Evolutionary conservation across 2,797 vertebrate species (phyloP).

Genomic region (Sebastes hubbsi): DNA sequence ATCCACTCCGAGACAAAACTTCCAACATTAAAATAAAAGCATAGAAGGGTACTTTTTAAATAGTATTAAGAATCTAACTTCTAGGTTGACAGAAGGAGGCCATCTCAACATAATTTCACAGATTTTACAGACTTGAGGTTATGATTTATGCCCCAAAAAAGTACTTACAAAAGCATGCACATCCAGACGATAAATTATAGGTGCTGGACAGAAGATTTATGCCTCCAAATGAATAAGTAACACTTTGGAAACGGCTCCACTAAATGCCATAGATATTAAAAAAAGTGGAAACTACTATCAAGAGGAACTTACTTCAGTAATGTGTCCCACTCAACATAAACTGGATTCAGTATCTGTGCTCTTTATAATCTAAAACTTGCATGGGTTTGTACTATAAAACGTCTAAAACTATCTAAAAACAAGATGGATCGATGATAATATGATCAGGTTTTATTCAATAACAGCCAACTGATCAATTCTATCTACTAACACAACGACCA

Average conservation of each 20-base stretch:
- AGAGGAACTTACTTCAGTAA: background rate
- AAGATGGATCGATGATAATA: background rate
- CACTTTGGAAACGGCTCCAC: background rate
- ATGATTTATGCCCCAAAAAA: background rate
- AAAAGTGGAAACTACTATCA: background rate
- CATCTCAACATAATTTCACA: background rate
- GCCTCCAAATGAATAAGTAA: background rate
- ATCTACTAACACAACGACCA: background rate
- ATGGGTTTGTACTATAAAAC: background rate
- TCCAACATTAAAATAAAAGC: background rate
- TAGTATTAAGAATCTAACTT: background rate
- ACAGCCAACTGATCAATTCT: background rate
- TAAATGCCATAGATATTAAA: background rate
- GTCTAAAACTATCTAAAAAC: background rate
- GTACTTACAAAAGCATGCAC: too few species aligned
- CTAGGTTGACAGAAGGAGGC: background rate
- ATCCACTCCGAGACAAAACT: background rate
- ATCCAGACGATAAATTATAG: too few species aligned
- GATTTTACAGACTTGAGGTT: background rate
- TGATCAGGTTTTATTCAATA: background rate
- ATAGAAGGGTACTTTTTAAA: background rate
- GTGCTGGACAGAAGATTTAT: background rate
- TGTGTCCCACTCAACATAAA: background rate
- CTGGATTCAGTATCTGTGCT: background rate
- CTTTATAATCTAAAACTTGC: background rate